Conservation (phyloP, 2,888 invertebrate genomes). For the Cerceris ruficornis region DNA sequence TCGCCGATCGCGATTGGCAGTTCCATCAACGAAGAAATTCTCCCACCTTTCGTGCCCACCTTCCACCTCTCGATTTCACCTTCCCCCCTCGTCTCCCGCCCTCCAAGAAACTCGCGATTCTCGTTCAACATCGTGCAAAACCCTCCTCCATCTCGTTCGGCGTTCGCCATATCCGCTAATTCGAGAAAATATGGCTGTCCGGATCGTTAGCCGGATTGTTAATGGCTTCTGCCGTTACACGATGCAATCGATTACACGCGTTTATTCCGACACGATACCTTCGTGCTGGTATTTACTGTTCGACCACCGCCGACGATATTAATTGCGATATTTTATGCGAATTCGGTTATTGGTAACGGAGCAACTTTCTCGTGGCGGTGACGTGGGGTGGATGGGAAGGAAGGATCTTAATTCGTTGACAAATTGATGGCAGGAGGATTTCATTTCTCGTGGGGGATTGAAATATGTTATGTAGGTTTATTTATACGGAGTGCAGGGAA, state of each 20-base stretch:
- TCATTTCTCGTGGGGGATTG: no score
- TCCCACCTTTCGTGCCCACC: conserved; percentile 58
- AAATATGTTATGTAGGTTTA: no score
- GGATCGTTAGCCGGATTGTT: conserved; percentile 34
- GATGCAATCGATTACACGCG: background rate
- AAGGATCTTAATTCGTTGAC: no score
- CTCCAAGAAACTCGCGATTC: conserved; percentile 29
- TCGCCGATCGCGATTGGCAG: conserved; percentile 62
- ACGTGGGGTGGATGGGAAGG: no score
- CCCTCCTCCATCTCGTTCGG: conserved; percentile 67
- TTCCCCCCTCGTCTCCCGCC: background rate
- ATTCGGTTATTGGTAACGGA: background rate
- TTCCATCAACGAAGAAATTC: conserved; percentile 66
- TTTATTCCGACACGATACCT: background rate
- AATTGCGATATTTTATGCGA: background rate
- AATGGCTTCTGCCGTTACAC: conserved; percentile 19
- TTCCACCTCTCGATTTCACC: background rate
- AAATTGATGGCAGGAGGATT: no score
- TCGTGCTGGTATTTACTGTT: no score
- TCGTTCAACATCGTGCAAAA: conserved; percentile 47
- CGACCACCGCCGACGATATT: conserved; percentile 14
- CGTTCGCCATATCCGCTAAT: conserved; percentile 71
- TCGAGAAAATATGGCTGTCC: conserved; percentile 72
- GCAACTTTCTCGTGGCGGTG: no score
- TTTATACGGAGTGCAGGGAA: no score